Evolutionary conservation across 1,140 invertebrate species (phyloP).

Genomic region (Marisa cornuarietis): DNA sequence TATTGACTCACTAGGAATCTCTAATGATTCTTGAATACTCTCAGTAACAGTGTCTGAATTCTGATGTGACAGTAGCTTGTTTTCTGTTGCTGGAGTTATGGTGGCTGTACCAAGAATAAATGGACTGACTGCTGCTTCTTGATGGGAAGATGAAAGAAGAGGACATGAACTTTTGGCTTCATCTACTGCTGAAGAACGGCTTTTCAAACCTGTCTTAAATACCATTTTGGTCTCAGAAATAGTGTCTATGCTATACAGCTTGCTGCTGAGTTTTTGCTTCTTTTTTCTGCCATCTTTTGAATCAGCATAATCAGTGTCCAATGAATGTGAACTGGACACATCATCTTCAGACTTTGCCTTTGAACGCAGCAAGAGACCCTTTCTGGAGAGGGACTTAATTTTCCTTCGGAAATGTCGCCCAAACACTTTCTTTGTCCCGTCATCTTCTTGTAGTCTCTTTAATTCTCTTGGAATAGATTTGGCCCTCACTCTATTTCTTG

Average conservation of each 20-base stretch:
- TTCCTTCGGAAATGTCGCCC: constrained; percentile 11
- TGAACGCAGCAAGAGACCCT: constrained; percentile 5
- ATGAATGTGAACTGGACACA: not conserved
- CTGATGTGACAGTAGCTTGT: not conserved
- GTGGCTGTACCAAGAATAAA: not conserved
- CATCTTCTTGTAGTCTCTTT: constrained; percentile 12
- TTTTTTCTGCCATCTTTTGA: not conserved
- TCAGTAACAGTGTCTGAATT: not conserved
- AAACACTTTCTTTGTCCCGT: constrained; percentile 4
- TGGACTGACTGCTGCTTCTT: not conserved
- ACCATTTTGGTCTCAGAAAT: constrained; percentile 16
- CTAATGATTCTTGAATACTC: not conserved
- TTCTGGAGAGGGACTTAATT: not conserved
- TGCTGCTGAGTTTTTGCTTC: not conserved
- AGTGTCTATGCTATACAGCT: constrained; percentile 18
- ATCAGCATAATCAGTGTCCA: not conserved
- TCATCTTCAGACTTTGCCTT: not conserved
- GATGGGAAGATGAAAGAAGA: not conserved
- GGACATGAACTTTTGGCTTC: not conserved
- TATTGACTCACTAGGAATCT: not conserved
- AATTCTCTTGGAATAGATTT: constrained; percentile 3
- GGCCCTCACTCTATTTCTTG: not conserved
- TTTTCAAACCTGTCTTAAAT: constrained; percentile 7
- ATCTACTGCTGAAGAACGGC: not conserved
- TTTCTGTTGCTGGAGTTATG: not conserved